Evolutionary conservation across 2,797 vertebrate species (phyloP).

Genomic region (Acrossocheilus fasciatus): DNA sequence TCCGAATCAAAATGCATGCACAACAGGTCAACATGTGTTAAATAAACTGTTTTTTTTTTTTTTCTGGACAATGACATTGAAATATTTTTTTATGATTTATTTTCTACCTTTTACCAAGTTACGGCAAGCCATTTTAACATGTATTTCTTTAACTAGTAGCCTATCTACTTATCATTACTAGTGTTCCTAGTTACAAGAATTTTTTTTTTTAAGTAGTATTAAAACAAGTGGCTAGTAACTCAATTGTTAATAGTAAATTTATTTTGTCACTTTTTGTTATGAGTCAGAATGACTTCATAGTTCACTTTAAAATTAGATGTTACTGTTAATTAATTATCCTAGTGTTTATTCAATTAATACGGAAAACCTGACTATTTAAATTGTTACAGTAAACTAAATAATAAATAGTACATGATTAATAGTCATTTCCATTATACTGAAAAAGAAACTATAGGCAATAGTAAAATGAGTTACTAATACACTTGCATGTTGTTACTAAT

Average conservation of each 20-base stretch:
- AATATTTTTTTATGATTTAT: background rate
- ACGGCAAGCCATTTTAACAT: slow-evolving; percentile 12
- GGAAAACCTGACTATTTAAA: background rate
- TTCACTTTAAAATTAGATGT: background rate
- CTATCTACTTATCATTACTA: background rate
- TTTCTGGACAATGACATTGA: background rate
- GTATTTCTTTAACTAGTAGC: background rate
- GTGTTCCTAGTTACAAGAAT: background rate
- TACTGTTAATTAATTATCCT: no score
- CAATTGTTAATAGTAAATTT: background rate
- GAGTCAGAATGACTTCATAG: background rate
- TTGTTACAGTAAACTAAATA: background rate
- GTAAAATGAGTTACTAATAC: background rate
- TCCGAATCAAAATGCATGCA: background rate
- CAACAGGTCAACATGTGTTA: no score
- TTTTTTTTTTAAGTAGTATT: background rate
- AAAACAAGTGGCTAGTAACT: background rate
- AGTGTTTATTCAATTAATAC: background rate
- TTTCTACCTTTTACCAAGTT: background rate
- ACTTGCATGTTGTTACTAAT: background rate
- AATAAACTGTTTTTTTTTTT: background rate
- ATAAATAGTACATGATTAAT: background rate
- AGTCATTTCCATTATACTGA: background rate
- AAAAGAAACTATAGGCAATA: background rate
- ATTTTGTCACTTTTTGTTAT: background rate